Conservation (phyloP, 2,113 vertebrate species). For the Dicrurus megarhynchus region DNA sequence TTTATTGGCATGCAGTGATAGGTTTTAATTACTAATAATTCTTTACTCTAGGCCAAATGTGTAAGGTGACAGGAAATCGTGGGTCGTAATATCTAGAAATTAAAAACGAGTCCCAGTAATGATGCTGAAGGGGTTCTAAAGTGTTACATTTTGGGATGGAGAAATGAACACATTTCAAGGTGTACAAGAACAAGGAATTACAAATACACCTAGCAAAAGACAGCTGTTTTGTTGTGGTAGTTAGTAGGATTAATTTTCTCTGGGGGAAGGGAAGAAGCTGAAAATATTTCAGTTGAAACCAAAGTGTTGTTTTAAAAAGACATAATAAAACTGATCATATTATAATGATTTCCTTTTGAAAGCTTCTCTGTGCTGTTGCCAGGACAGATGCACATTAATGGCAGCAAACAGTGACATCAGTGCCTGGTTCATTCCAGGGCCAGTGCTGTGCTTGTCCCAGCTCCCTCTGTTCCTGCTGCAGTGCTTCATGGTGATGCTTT, state of each 20-base stretch:
- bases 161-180: neutral
- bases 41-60: neutral
- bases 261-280: neutral
- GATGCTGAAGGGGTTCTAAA: neutral
- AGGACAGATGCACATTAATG: neutral
- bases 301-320: slow-evolving; percentile 43
- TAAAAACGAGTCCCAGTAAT: neutral
- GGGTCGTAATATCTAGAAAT: neutral
- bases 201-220: neutral
- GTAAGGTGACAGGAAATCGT: neutral
- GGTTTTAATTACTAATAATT: slow-evolving; percentile 2
- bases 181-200: neutral
- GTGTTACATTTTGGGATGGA: neutral
- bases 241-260: neutral
- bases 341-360: slow-evolving; percentile 51
- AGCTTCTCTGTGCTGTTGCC: slow-evolving; percentile 49
- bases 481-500: neutral
- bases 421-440: neutral
- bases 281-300: slow-evolving; percentile 6
- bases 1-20: neutral
- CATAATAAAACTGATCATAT: slow-evolving; percentile 21
- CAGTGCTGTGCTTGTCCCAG: neutral
- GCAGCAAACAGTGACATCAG: neutral
- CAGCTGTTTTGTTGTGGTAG: neutral
- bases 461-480: neutral